These are phyloP conservation scores for Drosophila macrospina DNA, from an alignment of 2,888 invertebrate species.

Conservation along the genomic window DNA sequence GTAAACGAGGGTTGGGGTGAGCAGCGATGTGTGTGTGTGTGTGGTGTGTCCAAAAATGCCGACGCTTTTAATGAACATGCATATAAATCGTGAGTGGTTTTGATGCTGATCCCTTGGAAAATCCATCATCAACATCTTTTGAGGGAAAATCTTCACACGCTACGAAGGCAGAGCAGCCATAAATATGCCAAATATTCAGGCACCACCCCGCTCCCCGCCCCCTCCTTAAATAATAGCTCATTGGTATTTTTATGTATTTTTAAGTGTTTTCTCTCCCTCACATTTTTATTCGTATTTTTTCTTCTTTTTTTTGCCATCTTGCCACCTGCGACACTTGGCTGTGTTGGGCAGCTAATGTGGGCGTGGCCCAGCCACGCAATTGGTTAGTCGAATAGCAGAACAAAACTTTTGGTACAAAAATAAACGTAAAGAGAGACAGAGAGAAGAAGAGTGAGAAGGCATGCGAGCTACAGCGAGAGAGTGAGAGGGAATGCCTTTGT, in stretches of 20 bases:
- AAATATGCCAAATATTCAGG: constrained; percentile 38
- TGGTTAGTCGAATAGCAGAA: constrained; percentile 51
- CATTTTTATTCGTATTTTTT: background rate
- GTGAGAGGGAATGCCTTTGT: constrained; percentile 20
- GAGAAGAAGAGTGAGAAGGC: background rate
- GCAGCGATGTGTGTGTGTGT: constrained; percentile 2
- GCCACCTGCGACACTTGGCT: constrained; percentile 64
- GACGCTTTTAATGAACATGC: constrained; percentile 49
- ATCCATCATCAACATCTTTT: constrained; percentile 48
- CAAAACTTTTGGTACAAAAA: constrained; percentile 36
- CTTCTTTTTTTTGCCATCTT: constrained; percentile 21
- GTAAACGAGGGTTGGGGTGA: background rate
- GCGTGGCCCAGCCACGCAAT: constrained; percentile 66
- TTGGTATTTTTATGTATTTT: constrained; percentile 79
- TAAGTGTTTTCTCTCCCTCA: constrained; percentile 63
- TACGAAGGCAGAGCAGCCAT: constrained; percentile 25
- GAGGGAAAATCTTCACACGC: constrained; percentile 46
- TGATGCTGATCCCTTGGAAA: constrained; percentile 49
- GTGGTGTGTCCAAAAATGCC: constrained; percentile 5
- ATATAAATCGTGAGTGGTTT: constrained; percentile 60
- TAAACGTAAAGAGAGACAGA: constrained; percentile 27
- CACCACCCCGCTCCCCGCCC: too few species aligned
- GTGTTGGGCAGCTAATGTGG: constrained; percentile 29
- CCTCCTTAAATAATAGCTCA: constrained; percentile 22
- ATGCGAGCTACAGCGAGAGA: background rate